Evolutionary conservation across 1,140 invertebrate genomes (phyloP).

Genomic region (Diplogasteroides magnus): DNA sequence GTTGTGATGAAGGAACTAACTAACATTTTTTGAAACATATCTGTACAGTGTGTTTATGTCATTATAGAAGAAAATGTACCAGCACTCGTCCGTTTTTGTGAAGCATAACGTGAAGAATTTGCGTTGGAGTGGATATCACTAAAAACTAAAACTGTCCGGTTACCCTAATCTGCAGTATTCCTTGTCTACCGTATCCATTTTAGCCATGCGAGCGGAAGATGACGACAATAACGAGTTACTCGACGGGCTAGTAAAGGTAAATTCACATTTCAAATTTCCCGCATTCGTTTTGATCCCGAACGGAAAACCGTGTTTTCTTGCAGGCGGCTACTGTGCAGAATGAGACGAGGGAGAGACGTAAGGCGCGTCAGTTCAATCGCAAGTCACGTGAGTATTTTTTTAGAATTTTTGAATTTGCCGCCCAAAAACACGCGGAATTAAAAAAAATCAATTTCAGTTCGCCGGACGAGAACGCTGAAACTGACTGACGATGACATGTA

Average conservation of each 20-base stretch:
- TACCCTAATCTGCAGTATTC: no score
- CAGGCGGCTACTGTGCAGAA: constrained; percentile 49
- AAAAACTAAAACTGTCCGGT: no score
- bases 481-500: constrained; percentile 32
- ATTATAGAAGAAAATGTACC: no score
- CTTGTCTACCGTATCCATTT: no score
- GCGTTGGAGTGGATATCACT: no score
- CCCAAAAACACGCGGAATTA: not conserved
- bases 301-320: not conserved
- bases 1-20: no score
- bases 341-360: constrained; percentile 43
- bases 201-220: constrained; percentile 5
- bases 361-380: constrained; percentile 52
- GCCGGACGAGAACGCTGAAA: constrained; percentile 36
- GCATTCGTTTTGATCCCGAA: no score
- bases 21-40: no score
- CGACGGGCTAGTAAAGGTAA: constrained; percentile 49
- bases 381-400: constrained; percentile 35
- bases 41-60: no score
- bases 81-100: no score
- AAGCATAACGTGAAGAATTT: no score
- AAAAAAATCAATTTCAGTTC: constrained; percentile 19
- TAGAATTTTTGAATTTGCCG: not conserved
- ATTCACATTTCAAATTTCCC: not conserved
- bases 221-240: constrained; percentile 47